These are phyloP conservation scores for Gymnopithys bicolor DNA, from an alignment of 2,797 vertebrate species.

Conservation along the genomic window DNA sequence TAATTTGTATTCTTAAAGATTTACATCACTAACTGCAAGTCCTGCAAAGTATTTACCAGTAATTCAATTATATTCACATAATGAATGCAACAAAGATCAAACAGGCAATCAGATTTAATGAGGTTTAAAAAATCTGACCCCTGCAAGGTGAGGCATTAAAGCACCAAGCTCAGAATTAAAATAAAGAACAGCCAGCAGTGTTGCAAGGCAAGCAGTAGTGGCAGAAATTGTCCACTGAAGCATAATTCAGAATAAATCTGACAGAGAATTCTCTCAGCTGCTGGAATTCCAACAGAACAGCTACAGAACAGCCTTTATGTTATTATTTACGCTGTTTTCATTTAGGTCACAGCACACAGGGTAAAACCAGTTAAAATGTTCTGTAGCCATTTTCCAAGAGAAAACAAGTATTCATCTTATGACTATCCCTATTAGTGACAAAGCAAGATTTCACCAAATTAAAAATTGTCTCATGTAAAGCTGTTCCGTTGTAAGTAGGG, in stretches of 20 bases:
- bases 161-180: not conserved
- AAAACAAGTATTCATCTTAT: not conserved
- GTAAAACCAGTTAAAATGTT: not conserved
- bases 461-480: not conserved
- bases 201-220: not conserved
- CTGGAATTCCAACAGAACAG: not conserved
- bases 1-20: not conserved
- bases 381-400: not conserved
- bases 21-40: not conserved
- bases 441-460: not conserved
- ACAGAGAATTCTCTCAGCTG: not conserved
- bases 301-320: not conserved
- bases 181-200: not conserved
- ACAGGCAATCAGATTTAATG: not conserved
- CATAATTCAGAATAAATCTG: not conserved
- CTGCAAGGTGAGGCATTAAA: not conserved
- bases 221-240: not conserved
- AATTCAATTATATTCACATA: not conserved
- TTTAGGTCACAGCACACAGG: not conserved
- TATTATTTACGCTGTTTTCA: not conserved
- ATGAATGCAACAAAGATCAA: not conserved
- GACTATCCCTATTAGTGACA: not conserved
- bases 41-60: not conserved
- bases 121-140: not conserved
- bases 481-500: not conserved